phyloP scores from a whole-genome alignment of 2,113 vertebrate species.

The Sceloporus undulatus region DNA sequence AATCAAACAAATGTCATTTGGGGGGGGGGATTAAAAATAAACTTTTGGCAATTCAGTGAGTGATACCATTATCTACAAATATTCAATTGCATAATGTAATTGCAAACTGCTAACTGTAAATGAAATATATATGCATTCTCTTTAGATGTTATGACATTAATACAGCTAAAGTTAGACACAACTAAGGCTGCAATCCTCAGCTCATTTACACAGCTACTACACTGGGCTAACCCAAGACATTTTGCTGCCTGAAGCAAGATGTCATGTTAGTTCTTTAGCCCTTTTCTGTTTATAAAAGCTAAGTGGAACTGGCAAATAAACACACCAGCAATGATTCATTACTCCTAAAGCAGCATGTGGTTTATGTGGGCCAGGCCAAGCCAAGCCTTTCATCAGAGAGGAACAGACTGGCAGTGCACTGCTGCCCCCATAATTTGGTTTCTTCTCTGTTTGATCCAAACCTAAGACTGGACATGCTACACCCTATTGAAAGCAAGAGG shows the following conservation, averaged over 20 bases:
- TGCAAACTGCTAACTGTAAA: conserved; percentile 32
- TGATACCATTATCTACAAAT: conserved; percentile 30
- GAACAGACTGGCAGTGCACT: background rate
- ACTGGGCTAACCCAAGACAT: background rate
- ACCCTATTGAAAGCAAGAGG: background rate
- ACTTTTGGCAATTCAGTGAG: conserved; percentile 25
- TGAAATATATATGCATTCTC: background rate
- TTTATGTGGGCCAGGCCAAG: background rate
- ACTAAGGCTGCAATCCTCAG: background rate
- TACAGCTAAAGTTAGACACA: background rate
- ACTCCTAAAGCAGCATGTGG: too few relatives aligned
- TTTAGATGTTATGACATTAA: conserved; percentile 21
- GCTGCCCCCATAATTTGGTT: background rate
- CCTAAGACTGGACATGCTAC: background rate
- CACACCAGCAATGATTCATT: too few relatives aligned
- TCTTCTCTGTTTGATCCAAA: background rate
- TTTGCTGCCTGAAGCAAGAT: too few relatives aligned
- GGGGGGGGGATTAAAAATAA: conserved; percentile 32
- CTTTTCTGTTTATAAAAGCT: too few relatives aligned
- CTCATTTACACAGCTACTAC: background rate
- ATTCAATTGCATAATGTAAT: conserved; percentile 36
- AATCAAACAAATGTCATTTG: conserved; percentile 22
- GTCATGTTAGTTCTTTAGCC: too few relatives aligned
- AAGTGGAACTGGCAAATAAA: too few relatives aligned
- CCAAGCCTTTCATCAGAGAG: background rate